Conservation (phyloP, 1,140 invertebrate species). For the Drosophila athabasca region DNA sequence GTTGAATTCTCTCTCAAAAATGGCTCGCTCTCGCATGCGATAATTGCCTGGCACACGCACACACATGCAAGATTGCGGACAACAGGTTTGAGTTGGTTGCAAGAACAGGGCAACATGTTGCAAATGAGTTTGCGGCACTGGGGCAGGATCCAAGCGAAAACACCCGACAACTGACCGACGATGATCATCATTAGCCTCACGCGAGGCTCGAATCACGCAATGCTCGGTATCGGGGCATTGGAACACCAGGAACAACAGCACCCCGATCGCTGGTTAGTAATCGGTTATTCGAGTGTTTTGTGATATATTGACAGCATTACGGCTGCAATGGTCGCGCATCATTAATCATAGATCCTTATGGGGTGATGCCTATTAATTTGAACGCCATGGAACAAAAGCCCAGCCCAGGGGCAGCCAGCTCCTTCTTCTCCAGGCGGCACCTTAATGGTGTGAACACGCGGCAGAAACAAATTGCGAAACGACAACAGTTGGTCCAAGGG, state of each 20-base stretch:
- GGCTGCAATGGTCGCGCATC: conserved; percentile 56
- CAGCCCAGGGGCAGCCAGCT: too few species aligned
- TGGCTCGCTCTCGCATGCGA: conserved; percentile 60
- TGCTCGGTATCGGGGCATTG: conserved; percentile 37
- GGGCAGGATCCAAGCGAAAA: conserved; percentile 46
- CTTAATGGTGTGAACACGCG: conserved; percentile 77
- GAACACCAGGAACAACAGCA: conserved; percentile 6
- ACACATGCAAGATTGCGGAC: conserved; percentile 27
- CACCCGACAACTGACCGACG: neutral
- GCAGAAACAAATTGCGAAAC: conserved; percentile 65
- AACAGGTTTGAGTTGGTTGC: conserved; percentile 71
- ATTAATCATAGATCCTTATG: conserved; percentile 77
- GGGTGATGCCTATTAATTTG: conserved; percentile 61
- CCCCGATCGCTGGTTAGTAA: conserved; percentile 32
- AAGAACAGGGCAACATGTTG: conserved; percentile 61
- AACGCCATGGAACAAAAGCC: conserved; percentile 52
- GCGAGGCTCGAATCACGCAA: conserved; percentile 59
- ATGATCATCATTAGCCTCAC: conserved; percentile 54
- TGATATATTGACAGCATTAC: conserved; percentile 81
- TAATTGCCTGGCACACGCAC: conserved; percentile 18
- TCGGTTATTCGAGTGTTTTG: conserved; percentile 59
- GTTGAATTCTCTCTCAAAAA: conserved; percentile 28
- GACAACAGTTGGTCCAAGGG: conserved; percentile 4
- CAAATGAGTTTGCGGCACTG: conserved; percentile 53
- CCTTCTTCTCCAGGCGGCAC: conserved; percentile 29